phyloP scores from a whole-genome alignment of 2,797 vertebrate genomes.

The Eptatretus atami region DNA sequence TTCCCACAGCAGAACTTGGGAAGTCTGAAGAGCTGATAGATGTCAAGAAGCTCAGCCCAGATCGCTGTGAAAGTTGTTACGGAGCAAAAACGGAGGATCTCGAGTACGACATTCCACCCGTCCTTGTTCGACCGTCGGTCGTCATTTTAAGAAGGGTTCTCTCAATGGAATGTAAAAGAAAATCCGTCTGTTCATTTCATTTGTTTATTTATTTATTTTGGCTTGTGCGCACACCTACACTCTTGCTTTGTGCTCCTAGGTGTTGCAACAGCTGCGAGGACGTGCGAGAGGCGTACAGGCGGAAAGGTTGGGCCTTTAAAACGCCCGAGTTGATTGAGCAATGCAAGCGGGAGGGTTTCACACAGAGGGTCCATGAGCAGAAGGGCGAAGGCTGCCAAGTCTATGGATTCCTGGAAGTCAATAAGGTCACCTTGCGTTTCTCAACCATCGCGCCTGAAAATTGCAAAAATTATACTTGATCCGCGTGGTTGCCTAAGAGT shows the following conservation, averaged over 20 bases:
- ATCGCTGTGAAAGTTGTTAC: constrained; percentile 79
- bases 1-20: constrained; percentile 30
- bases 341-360: constrained; percentile 79
- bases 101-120: constrained; percentile 20
- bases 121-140: neutral
- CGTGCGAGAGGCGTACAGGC: constrained; percentile 70
- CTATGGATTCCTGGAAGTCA: constrained; percentile 78
- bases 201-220: too few relatives aligned
- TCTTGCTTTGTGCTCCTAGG: constrained; percentile 15
- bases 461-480: too few relatives aligned
- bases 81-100: constrained; percentile 70
- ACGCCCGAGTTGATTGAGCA: constrained; percentile 84
- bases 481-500: too few relatives aligned
- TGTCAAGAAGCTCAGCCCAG: constrained; percentile 41
- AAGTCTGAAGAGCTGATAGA: constrained; percentile 39
- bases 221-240: constrained; percentile 8
- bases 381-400: constrained; percentile 90
- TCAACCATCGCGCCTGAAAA: too few relatives aligned
- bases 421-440: constrained; percentile 31
- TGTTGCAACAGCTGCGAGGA: constrained; percentile 89
- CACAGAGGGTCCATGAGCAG: constrained; percentile 94
- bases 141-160: too few relatives aligned
- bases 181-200: too few relatives aligned
- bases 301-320: constrained; percentile 87
- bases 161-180: too few relatives aligned